Evolutionary conservation across 2,888 invertebrate species (phyloP), one percentile per base, ranked within the genome.

Genomic region (Digitonthophagus gazella): DNA sequence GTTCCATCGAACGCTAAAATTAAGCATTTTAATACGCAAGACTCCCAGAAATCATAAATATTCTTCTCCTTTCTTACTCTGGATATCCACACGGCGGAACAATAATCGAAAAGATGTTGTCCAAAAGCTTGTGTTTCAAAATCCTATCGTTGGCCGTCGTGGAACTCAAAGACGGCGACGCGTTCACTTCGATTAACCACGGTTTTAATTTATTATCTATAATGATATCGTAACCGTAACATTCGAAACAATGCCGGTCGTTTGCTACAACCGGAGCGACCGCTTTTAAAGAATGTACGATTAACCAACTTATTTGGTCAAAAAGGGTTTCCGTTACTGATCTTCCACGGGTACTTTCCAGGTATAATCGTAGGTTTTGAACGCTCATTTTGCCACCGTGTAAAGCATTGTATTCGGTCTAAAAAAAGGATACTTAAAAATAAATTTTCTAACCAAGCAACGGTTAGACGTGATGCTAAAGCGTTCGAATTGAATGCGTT

Each of bases 301-400:
- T 96, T 68, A 95, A 85, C 92, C 94, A 95, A 71, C 91, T 90
- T 78, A 95, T 97, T 75, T 93, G 92, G 72, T 93, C 91, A 80
- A 96, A 97, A 14, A 97, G 84, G 75, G 90, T 90, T 79, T 96
- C 95, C 0, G 97, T 96, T 0, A 95, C 93, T 66, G 90, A 89
- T 80, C 94, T 93, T 0, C 97, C 97, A 67, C 93, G 86, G 0
- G 96, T 96, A 66, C 96, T 95, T 81, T 97, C 96, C 77, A 98
- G 84, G 81, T 93, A 96, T 4, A 97, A 84, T 64, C 93, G 88
- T 67, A 98, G 85, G 85, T 97, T 97, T 80, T 96, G 92, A 8
- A 97, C 91, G 67, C 94, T 95, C 88, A 97, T 90, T 84, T 98
- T 98, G 0, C 97, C 97, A 5, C 97, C 97, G 78, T 97, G 97